A percentile compares a stretch with the other conserved stretches of the same genome.
Evolutionary conservation across 2,113 vertebrate species (phyloP).

Genomic region (Oreochromis tanganicae): DNA sequence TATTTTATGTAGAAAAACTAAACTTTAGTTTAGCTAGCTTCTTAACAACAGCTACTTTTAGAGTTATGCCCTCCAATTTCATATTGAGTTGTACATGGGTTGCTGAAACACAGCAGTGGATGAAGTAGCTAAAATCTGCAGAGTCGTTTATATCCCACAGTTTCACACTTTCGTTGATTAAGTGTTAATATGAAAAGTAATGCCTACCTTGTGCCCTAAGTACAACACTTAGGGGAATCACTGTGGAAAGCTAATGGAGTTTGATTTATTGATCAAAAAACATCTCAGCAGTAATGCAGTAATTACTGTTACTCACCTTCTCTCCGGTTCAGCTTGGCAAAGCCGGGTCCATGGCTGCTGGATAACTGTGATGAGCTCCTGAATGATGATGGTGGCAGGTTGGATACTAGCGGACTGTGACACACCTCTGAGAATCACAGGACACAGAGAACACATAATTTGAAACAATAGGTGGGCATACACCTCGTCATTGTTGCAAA

Average conservation of each 20-base stretch:
- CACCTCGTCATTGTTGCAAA: rapidly evolving
- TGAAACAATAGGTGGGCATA: not conserved
- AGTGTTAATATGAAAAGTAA: not conserved
- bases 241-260: not conserved
- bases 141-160: not conserved
- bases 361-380: slow-evolving; percentile 86
- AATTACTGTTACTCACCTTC: slow-evolving; percentile 78
- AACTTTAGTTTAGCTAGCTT: not conserved
- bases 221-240: not conserved
- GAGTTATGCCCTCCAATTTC: not conserved
- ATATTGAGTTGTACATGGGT: not conserved
- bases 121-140: not conserved
- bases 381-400: slow-evolving; percentile 79
- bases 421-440: slow-evolving; percentile 78
- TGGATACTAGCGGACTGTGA: slow-evolving; percentile 79
- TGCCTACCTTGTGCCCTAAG: not conserved
- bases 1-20: not conserved
- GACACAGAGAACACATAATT: not conserved
- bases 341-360: slow-evolving; percentile 76
- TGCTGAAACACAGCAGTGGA: not conserved
- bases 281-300: not conserved
- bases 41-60: not conserved
- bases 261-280: not conserved
- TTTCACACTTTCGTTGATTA: not conserved
- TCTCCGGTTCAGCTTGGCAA: slow-evolving; percentile 86